phyloP scores from a whole-genome alignment of 2,797 vertebrate species.

The Nannoperca obscura region DNA sequence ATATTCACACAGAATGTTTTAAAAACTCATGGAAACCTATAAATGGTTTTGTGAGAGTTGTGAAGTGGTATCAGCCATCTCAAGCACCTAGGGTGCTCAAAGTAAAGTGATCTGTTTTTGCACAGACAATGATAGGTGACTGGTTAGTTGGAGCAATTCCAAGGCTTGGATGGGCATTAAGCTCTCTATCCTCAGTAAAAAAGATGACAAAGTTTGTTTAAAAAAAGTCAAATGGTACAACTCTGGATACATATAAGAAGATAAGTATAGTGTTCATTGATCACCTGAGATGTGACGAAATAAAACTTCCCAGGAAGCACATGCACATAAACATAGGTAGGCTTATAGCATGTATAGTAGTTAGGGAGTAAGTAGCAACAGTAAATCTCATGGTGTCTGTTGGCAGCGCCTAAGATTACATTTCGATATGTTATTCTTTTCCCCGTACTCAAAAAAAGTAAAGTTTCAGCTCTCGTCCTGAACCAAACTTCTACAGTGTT shows the following conservation, averaged over 20 bases:
- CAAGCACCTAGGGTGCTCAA: not conserved
- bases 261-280: not conserved
- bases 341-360: not conserved
- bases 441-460: not conserved
- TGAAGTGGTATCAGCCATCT: not conserved
- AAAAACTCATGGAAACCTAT: constrained; percentile 17
- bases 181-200: not conserved
- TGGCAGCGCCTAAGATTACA: constrained; percentile 4
- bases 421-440: not conserved
- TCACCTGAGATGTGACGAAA: not conserved
- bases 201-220: not conserved
- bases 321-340: not conserved
- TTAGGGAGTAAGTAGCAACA: not conserved
- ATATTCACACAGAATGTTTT: not conserved
- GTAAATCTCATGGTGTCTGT: not conserved
- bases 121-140: not conserved
- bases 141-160: not conserved
- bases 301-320: not conserved
- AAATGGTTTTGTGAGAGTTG: not conserved
- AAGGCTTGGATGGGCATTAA: not conserved
- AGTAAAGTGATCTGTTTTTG: not conserved
- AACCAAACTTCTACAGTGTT: not conserved
- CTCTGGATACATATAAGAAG: not conserved
- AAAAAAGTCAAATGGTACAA: not conserved
- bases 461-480: constrained; percentile 5